Percentiles rank a stretch among this genome's conserved stretches.
Conservation (phyloP, 2,113 vertebrate genomes). For the Cercopithecus mona region DNA sequence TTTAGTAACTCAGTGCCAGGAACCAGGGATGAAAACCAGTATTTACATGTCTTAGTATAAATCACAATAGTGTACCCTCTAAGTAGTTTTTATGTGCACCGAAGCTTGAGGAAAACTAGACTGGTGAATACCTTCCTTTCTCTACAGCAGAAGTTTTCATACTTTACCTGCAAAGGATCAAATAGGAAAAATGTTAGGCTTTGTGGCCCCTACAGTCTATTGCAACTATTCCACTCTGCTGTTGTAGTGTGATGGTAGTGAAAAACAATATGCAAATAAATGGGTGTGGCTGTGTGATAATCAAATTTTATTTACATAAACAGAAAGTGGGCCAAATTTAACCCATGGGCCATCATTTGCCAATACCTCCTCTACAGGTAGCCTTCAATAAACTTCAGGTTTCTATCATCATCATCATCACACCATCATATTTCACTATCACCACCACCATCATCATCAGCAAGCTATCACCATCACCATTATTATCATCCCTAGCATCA, state of each 20-base stretch:
- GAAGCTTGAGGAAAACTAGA: too few species aligned
- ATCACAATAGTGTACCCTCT: neutral
- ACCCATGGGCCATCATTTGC: too few species aligned
- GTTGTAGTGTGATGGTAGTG: neutral
- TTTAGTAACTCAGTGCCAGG: neutral
- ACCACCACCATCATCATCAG: neutral
- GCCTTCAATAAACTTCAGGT: neutral
- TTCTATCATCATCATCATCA: too few species aligned
- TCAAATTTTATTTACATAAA: neutral
- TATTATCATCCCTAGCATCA: too few species aligned
- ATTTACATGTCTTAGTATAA: neutral
- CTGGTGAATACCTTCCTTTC: rapidly evolving
- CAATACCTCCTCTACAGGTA: neutral
- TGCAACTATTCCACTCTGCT: too few species aligned
- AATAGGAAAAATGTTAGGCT: neutral
- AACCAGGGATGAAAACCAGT: too few species aligned
- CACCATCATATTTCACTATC: neutral
- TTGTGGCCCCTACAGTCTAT: rapidly evolving
- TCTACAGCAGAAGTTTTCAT: rapidly evolving
- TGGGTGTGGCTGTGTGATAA: neutral
- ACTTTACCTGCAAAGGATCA: neutral
- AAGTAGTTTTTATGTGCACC: rapidly evolving
- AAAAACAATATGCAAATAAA: neutral
- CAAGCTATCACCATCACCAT: rapidly evolving
- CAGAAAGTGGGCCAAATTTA: neutral